Conservation (phyloP, 2,888 invertebrate genomes). For the Nephrotoma guestfalica region DNA sequence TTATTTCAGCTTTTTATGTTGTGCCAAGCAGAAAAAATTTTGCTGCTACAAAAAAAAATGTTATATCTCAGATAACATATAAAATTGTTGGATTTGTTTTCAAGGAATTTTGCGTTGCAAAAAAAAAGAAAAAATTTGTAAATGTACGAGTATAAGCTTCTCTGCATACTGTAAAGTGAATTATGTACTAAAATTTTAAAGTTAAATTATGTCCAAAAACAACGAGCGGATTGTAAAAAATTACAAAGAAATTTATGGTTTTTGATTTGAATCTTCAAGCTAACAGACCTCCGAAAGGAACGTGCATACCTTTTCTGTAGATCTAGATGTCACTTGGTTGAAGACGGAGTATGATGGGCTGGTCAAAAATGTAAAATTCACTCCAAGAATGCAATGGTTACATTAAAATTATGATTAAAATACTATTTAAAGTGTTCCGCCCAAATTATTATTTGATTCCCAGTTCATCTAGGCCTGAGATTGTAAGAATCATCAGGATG, state of each 20-base stretch:
- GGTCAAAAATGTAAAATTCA: too few species aligned
- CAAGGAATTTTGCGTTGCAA: not conserved
- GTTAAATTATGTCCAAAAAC: not conserved
- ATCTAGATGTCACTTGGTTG: too few species aligned
- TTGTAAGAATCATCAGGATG: too few species aligned
- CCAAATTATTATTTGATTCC: too few species aligned
- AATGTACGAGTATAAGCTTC: not conserved
- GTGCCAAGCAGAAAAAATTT: not conserved
- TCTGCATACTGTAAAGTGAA: not conserved
- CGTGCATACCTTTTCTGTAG: too few species aligned
- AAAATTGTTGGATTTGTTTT: not conserved
- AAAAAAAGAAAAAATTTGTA: not conserved
- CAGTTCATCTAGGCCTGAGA: too few species aligned
- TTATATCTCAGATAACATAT: not conserved
- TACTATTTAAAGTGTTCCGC: too few species aligned
- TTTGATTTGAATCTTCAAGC: not conserved
- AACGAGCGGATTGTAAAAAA: not conserved
- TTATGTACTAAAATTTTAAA: not conserved
- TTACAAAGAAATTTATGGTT: not conserved
- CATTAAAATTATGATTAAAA: too few species aligned
- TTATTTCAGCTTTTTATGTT: not conserved
- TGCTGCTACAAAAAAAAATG: not conserved
- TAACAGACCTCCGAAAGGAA: too few species aligned
- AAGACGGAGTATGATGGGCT: too few species aligned
- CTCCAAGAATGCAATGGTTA: too few species aligned